A percentile compares a stretch with the other conserved stretches of the same genome.
Conservation (phyloP, 2,113 vertebrate species). For the Ibidorhyncha struthersii region DNA sequence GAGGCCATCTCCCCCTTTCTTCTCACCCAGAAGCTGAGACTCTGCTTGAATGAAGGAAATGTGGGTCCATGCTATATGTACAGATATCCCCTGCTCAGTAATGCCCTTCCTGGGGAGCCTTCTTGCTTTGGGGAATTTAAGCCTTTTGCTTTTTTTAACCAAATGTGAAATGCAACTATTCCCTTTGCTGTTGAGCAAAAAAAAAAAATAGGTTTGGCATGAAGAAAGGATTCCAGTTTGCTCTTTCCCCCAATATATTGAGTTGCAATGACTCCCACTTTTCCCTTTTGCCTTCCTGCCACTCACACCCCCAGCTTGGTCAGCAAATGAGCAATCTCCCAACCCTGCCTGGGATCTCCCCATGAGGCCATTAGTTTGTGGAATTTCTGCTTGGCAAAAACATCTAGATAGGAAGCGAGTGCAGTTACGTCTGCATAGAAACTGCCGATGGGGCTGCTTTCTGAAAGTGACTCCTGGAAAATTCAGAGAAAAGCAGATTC, state of each 20-base stretch:
- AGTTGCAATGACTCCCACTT: not conserved
- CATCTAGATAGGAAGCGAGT: not conserved
- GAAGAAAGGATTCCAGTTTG: not conserved
- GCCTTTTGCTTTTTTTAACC: not conserved
- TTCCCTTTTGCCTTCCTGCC: not conserved
- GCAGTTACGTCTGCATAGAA: not conserved
- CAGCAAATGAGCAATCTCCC: not conserved
- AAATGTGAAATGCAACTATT: not conserved
- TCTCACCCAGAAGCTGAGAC: not conserved
- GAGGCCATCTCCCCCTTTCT: not conserved
- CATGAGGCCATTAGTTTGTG: not conserved
- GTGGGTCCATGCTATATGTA: not conserved
- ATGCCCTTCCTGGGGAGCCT: not conserved
- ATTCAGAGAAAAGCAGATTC: not conserved
- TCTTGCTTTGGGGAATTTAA: not conserved
- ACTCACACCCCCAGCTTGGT: not conserved
- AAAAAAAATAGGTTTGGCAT: not conserved
- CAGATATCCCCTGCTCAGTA: not conserved
- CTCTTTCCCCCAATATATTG: not conserved
- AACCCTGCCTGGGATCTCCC: not conserved
- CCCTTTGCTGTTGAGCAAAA: not conserved
- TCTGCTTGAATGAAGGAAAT: not conserved
- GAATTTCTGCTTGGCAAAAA: not conserved
- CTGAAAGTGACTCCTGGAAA: not conserved
- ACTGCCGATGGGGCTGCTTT: not conserved